Base-by-base conservation (phyloP, 2,113 vertebrate genomes). In the Zosterops lateralis region DNA sequence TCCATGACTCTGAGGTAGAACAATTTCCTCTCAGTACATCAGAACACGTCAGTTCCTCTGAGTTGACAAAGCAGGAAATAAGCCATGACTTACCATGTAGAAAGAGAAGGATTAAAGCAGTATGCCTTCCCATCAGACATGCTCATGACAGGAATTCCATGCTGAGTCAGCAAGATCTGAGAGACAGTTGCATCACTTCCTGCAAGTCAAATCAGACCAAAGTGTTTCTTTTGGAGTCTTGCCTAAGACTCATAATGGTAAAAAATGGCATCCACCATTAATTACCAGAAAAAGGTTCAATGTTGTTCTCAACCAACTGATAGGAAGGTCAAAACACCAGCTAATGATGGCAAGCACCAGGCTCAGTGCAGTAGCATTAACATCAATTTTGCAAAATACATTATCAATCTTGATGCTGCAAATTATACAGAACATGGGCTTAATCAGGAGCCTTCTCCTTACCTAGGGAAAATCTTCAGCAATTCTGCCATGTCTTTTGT, bases 121-220 rank as follows among this genome's bases (percentile, higher is more conserved):
- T 98, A 99, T 2, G 99, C 99, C 97, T 99, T 99, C 74, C 99
- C 99, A 54, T 99, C 99, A 6, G 99, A 99, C 95, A 99, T 98
- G 57, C 98, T 98, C 88, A 99, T 98, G 58, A 99, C 97, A 2
- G 99, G 99, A 61, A 99, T 98, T 9, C 99, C 99, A 54, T 99
- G 99, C 95, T 98, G 99, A 9, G 99, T 99, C 96, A 99, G 96
- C 96, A 99, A 96, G 89, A 99, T 99, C 97, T 99, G 99, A 54
- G 98, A 98, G 22, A 99, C 98, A 0, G 98, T 98, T 86, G 97
- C 97, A 81, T 99, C 99, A 50, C 98, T 98, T 90, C 99, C 99
- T 99, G 15, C 45, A 87, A 85, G 90, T 44, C 67, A 95, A 93
- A 89, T 36, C n/a, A 90, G n/a, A 90, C 26, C 60, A 68, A 73